Conservation (phyloP, 2,113 vertebrate genomes). For the Pseudorhombus dupliciocellatus region DNA sequence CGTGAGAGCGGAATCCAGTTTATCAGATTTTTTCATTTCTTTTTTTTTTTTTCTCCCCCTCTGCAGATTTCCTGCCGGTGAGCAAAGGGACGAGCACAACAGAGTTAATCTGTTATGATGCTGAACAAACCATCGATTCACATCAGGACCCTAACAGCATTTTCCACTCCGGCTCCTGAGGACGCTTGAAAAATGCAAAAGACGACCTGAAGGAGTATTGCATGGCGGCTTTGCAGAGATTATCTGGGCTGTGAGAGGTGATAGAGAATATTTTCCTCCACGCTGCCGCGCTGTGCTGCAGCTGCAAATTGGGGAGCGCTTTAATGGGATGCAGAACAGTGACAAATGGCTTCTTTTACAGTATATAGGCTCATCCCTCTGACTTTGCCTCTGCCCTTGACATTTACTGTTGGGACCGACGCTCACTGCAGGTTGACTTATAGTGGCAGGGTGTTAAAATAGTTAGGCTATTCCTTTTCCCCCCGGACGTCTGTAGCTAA, state of each 20-base stretch:
- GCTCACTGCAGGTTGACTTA: slow-evolving; percentile 60
- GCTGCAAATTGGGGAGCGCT: slow-evolving; percentile 63
- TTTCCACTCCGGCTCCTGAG: slow-evolving; percentile 34
- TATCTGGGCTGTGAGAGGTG: slow-evolving; percentile 54
- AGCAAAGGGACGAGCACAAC: slow-evolving; percentile 17
- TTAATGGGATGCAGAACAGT: slow-evolving; percentile 75
- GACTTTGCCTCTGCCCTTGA: slow-evolving; percentile 79
- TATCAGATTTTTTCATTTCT: slow-evolving; percentile 35
- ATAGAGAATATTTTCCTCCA: slow-evolving; percentile 41
- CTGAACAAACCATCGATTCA: slow-evolving; percentile 47
- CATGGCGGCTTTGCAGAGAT: slow-evolving; percentile 62
- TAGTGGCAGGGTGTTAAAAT: slow-evolving; percentile 52
- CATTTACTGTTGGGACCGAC: slow-evolving; percentile 59
- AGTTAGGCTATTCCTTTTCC: slow-evolving; percentile 13
- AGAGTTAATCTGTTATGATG: slow-evolving; percentile 43
- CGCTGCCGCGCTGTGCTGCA: slow-evolving; percentile 39
- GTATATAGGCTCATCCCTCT: slow-evolving; percentile 62
- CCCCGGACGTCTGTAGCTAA: neutral
- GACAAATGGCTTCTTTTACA: slow-evolving; percentile 78
- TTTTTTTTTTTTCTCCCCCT: too few species aligned
- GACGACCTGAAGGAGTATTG: slow-evolving; percentile 20
- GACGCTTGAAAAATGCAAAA: slow-evolving; percentile 48
- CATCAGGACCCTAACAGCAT: slow-evolving; percentile 36
- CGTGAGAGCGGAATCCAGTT: neutral
- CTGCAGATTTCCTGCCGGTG: slow-evolving; percentile 36